phyloP scores from a whole-genome alignment of 2,888 invertebrate genomes.

The Nowickia ferox region DNA sequence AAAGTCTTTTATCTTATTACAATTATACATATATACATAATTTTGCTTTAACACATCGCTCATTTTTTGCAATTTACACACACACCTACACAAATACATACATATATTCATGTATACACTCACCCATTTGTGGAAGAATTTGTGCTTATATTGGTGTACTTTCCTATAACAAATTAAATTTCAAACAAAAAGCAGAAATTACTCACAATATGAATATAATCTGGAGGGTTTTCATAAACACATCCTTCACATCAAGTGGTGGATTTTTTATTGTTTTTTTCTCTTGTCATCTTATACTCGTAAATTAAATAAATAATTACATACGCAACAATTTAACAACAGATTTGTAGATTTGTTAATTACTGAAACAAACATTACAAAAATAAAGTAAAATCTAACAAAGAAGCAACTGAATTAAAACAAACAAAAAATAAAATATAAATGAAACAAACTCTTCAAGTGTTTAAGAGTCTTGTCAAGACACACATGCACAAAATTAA shows the following conservation, averaged over 20 bases:
- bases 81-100: not conserved
- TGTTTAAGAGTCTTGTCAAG: slow-evolving; percentile 39
- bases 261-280: not conserved
- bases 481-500: slow-evolving; percentile 68
- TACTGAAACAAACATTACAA: slow-evolving; percentile 8
- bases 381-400: not conserved
- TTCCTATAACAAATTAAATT: slow-evolving; percentile 12
- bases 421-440: slow-evolving; percentile 5
- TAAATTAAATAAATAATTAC: slow-evolving; percentile 45
- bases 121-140: not conserved
- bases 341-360: slow-evolving; percentile 40
- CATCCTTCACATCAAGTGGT: slow-evolving; percentile 35
- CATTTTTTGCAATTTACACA: not conserved
- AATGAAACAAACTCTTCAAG: slow-evolving; percentile 1
- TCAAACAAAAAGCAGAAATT: not conserved
- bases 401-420: slow-evolving; percentile 21
- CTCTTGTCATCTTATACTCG: not conserved
- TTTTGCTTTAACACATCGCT: not conserved
- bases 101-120: not conserved
- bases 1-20: slow-evolving; percentile 30
- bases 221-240: not conserved
- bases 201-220: slow-evolving; percentile 11
- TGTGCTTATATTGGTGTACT: not conserved
- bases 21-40: slow-evolving; percentile 19
- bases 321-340: slow-evolving; percentile 42